Percentiles rank a stretch among this genome's conserved stretches.
Conservation (phyloP, 2,888 invertebrate genomes). For the Brenthis daphne region DNA sequence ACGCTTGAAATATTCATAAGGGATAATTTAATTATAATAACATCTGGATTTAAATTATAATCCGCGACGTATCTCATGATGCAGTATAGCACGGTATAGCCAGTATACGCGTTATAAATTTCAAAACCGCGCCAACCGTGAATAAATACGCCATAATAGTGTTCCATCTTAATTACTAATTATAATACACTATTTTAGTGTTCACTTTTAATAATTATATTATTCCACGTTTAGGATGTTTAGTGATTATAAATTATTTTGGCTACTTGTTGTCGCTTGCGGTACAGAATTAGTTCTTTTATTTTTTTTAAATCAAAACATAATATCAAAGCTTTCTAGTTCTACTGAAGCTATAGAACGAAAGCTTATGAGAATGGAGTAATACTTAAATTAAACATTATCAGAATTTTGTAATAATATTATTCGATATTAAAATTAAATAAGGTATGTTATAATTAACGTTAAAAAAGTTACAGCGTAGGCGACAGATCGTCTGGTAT, state of each 20-base stretch:
- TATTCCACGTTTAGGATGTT: conserved; percentile 10
- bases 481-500: no score
- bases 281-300: no score
- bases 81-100: conserved; percentile 28
- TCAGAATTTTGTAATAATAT: no score
- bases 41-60: conserved; percentile 38
- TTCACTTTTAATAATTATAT: conserved; percentile 26
- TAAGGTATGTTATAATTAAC: no score
- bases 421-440: no score
- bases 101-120: conserved; percentile 31
- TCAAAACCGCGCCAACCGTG: conserved; percentile 36
- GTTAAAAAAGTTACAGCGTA: no score
- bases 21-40: conserved; percentile 61
- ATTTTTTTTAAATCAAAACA: no score
- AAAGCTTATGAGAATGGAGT: no score
- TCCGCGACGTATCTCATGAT: conserved; percentile 21
- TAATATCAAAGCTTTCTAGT: no score
- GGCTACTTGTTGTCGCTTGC: no score
- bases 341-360: no score
- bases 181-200: conserved; percentile 32
- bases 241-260: neutral
- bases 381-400: no score
- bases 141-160: conserved; percentile 31
- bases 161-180: conserved; percentile 40
- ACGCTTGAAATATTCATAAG: conserved; percentile 56